phyloP scores from a whole-genome alignment of 2,113 vertebrate genomes.

The Mobula birostris region DNA sequence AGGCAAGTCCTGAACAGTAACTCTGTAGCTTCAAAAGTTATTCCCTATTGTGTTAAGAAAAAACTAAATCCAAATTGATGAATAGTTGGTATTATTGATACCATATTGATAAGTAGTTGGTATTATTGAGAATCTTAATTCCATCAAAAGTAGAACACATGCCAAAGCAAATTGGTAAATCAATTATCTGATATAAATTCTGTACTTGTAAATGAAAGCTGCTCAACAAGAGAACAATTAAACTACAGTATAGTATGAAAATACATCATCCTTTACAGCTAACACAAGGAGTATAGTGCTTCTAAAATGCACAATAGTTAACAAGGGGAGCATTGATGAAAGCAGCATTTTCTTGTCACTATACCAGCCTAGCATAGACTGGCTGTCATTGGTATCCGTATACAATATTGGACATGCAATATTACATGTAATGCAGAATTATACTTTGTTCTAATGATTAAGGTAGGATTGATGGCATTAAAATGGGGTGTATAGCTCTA shows the following conservation, averaged over 20 bases:
- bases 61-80: too few relatives aligned
- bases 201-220: not conserved
- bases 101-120: not conserved
- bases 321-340: not conserved
- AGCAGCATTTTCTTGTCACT: conserved; percentile 17
- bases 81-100: not conserved
- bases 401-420: not conserved
- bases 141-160: not conserved
- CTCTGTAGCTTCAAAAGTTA: not conserved
- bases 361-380: not conserved
- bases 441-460: not conserved
- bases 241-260: not conserved
- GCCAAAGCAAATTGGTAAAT: not conserved
- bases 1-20: not conserved
- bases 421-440: not conserved
- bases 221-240: not conserved
- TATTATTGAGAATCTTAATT: not conserved
- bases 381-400: not conserved
- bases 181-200: not conserved
- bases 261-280: not conserved
- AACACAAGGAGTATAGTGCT: not conserved
- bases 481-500: not conserved
- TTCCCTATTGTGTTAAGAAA: not conserved
- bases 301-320: not conserved
- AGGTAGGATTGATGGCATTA: not conserved